Evolutionary conservation across 2,113 vertebrate genomes (phyloP).

Genomic region (Platichthys stellatus): DNA sequence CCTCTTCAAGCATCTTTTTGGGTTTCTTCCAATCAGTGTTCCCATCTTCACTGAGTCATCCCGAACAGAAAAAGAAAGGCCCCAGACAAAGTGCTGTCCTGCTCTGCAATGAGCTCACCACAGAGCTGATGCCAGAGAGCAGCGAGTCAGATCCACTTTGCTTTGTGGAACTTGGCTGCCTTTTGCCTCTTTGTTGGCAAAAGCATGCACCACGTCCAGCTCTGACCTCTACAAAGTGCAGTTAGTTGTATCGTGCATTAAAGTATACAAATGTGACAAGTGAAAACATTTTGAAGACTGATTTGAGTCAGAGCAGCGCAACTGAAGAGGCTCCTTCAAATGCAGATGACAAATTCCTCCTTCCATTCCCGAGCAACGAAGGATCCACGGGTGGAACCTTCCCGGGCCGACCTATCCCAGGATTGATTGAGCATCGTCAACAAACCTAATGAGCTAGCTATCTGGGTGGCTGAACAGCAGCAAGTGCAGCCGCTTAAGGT

Average conservation of each 20-base stretch:
- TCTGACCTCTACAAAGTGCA: not conserved
- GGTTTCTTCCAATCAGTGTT: constrained; percentile 19
- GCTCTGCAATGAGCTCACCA: constrained; percentile 12
- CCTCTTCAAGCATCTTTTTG: constrained; percentile 12
- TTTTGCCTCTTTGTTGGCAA: not conserved
- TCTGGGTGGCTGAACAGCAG: too few species aligned
- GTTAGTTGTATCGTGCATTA: too few species aligned
- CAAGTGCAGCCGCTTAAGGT: too few species aligned
- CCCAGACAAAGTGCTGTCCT: constrained; percentile 13
- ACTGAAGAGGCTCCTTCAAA: too few species aligned
- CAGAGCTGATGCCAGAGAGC: constrained; percentile 32
- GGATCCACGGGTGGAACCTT: too few species aligned
- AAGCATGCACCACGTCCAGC: constrained; percentile 2
- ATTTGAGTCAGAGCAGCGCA: too few species aligned
- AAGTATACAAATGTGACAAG: not conserved
- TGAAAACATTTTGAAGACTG: not conserved
- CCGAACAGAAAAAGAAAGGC: constrained; percentile 12
- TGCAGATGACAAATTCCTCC: too few species aligned
- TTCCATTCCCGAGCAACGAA: too few species aligned
- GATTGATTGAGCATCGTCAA: too few species aligned
- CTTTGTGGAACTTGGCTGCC: not conserved
- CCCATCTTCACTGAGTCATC: constrained; percentile 32
- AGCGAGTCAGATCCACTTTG: constrained; percentile 1
- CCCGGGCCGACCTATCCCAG: too few species aligned
- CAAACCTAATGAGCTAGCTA: too few species aligned